Evolutionary conservation across 2,113 vertebrate genomes (phyloP), one percentile per base, ranked within the genome.

Genomic region (Dipodomys spectabilis): DNA sequence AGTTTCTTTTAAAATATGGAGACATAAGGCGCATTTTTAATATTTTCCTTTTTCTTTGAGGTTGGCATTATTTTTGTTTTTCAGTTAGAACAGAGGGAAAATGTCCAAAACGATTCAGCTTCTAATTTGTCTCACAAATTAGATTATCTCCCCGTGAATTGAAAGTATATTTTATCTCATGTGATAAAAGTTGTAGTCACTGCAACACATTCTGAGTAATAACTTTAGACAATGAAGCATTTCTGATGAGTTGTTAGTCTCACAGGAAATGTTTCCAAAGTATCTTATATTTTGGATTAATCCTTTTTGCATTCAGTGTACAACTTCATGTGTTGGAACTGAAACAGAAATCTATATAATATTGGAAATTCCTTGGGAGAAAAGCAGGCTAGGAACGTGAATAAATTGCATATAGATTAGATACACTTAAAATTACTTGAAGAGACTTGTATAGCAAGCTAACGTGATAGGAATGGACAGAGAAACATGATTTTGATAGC

Each of bases 51-150:
- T 84, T 84, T 32, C 16, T 53, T 81, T 78, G 74, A 94, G 49
- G 25, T 90, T 96, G 85, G 23, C n/a, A 20, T 93, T 94, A 69
- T 72, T 74, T 95, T 75, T 81, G 79, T 23, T 80, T 96, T 93
- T 85, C 35, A 87, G 7, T 94, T 86, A 77, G 49, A 78, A 18
- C 7, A 82, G 68, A 82, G 72, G n/a, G 64, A 78, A 91, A 71
- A 73, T 90, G 68, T 69, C 78, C 82, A 11, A 72, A 96, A 68
- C 25, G 19, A 69, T 91, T 88, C 45, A 6, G 5, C 92, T 94
- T 94, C 53, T 93, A 9, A 39, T 93, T 90, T 9, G 64, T 92
- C 95, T 89, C 84, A 64, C 92, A 91, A 87, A 74, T 91, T 92
- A 89, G 39, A 62, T 81, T 0, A 11, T 78, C 35, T 82, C 39